Evolutionary conservation across 2,888 invertebrate genomes (phyloP).

Genomic region (Augiades crinisus): DNA sequence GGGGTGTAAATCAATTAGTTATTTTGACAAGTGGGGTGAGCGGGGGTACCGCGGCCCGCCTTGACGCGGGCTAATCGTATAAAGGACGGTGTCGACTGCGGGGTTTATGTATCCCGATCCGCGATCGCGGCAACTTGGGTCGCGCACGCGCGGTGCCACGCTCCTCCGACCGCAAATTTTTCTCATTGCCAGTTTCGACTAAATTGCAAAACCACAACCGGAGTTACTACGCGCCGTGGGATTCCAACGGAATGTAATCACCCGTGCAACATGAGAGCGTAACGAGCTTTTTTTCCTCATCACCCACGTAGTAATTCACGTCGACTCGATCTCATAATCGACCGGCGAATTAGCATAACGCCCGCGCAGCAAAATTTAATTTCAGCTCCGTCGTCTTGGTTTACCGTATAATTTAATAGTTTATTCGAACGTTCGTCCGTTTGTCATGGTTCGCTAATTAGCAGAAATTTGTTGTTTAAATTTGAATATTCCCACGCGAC

Average conservation of each 20-base stretch:
- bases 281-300: constrained; percentile 54
- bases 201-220: constrained; percentile 73
- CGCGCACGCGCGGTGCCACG: constrained; percentile 50
- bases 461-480: constrained; percentile 37
- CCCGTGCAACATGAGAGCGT: constrained; percentile 56
- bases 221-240: constrained; percentile 52
- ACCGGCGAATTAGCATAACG: constrained; percentile 51
- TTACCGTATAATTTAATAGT: constrained; percentile 45
- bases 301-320: constrained; percentile 33
- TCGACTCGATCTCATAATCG: constrained; percentile 59
- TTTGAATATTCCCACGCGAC: too few relatives aligned
- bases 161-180: constrained; percentile 58
- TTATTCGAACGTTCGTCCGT: constrained; percentile 35
- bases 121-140: constrained; percentile 19
- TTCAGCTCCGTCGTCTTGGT: constrained; percentile 37
- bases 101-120: constrained; percentile 43
- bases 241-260: constrained; percentile 63
- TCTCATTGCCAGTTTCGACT: constrained; percentile 64
- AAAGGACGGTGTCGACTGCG: constrained; percentile 50
- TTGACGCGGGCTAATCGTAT: constrained; percentile 45
- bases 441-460: constrained; percentile 41
- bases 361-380: constrained; percentile 43
- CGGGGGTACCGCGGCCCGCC: constrained; percentile 37
- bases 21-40: constrained; percentile 56
- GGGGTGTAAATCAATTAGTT: constrained; percentile 68